Conservation (phyloP, 2,113 vertebrate genomes). For the Phalacrocorax carbo region DNA sequence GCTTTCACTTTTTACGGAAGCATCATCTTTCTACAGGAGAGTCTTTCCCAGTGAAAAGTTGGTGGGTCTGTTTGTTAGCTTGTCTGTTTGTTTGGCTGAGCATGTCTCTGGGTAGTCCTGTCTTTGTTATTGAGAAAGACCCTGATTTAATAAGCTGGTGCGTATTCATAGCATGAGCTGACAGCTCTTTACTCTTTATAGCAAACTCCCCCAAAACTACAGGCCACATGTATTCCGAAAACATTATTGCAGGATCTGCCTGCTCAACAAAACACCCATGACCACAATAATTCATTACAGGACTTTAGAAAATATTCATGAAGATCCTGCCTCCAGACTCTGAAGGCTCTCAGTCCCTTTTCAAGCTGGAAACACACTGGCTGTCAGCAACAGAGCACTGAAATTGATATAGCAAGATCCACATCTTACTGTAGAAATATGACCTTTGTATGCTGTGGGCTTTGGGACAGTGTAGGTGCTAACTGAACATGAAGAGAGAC, state of each 20-base stretch:
- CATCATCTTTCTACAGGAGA: background rate
- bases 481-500: accelerated
- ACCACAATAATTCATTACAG: background rate
- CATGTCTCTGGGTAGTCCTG: background rate
- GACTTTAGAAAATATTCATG: background rate
- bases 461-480: accelerated
- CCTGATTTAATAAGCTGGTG: background rate
- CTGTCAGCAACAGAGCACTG: background rate
- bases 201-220: background rate
- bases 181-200: background rate
- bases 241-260: background rate
- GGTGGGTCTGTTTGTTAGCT: background rate
- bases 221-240: background rate
- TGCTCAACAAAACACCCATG: background rate
- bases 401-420: background rate
- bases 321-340: background rate
- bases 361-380: background rate
- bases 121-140: background rate
- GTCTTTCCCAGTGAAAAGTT: background rate
- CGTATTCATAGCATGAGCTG: background rate
- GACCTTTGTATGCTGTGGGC: accelerated
- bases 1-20: background rate
- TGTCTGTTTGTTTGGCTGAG: background rate
- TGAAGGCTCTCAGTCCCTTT: background rate
- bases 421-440: background rate